These are phyloP conservation scores for Thalassoma bifasciatum DNA, from an alignment of 2,113 vertebrate species.

Conservation along the genomic window DNA sequence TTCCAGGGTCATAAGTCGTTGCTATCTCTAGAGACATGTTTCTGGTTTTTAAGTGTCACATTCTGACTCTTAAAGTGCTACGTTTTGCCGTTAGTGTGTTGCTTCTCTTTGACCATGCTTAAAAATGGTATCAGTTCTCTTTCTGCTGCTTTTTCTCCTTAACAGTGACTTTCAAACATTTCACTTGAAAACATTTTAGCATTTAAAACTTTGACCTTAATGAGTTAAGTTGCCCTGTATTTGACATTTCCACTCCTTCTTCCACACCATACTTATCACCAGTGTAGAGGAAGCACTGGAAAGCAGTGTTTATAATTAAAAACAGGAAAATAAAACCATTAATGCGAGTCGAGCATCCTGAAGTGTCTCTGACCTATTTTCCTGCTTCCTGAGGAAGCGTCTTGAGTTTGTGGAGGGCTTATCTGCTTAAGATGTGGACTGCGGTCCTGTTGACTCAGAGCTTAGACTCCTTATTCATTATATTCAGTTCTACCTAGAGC, in stretches of 20 bases:
- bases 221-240: too few species aligned
- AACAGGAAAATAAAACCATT: conserved; percentile 16
- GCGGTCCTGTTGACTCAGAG: conserved; percentile 9
- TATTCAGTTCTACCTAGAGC: conserved; percentile 4
- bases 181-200: too few species aligned
- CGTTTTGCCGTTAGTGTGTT: background rate
- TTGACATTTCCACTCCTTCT: too few species aligned
- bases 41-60: too few species aligned
- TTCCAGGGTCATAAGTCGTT: background rate
- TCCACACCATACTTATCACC: too few species aligned
- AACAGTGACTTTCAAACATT: too few species aligned
- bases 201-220: too few species aligned
- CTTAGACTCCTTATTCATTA: conserved; percentile 11
- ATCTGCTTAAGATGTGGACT: conserved; percentile 10
- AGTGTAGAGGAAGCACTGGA: background rate
- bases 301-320: background rate
- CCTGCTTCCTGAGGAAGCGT: conserved; percentile 44
- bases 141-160: too few species aligned
- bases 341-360: conserved; percentile 4
- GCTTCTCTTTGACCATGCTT: too few species aligned
- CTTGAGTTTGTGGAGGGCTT: conserved; percentile 22
- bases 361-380: conserved; percentile 58
- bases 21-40: background rate
- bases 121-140: too few species aligned
- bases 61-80: too few species aligned